A percentile compares a stretch with the other conserved stretches of the same genome.
These are phyloP conservation scores for Acrocephalus scirpaceus DNA, from an alignment of 2,797 vertebrate species.

Conservation along the genomic window DNA sequence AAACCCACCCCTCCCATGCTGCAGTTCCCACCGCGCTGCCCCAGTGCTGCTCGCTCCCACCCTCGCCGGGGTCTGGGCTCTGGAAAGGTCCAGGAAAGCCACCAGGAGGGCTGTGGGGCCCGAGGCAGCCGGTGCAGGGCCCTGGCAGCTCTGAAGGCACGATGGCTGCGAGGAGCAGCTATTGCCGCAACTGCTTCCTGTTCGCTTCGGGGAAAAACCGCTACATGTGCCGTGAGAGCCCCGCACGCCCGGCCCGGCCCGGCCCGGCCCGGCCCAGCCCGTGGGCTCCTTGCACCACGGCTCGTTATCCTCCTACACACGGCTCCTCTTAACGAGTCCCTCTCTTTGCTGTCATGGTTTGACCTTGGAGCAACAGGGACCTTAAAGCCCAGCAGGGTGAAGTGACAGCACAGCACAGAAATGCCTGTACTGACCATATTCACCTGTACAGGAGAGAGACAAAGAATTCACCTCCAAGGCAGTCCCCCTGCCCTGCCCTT, in stretches of 20 bases:
- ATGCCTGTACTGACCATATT: fast-evolving
- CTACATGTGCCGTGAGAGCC: not conserved
- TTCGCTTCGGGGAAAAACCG: constrained; percentile 41
- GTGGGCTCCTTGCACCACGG: fast-evolving
- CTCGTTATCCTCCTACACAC: fast-evolving
- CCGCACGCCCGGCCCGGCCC: not conserved
- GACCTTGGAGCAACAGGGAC: too few relatives aligned
- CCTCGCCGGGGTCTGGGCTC: fast-evolving
- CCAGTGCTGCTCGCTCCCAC: fast-evolving
- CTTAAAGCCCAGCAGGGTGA: not conserved
- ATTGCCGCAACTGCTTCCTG: constrained; percentile 15
- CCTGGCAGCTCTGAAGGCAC: fast-evolving
- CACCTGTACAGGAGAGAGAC: fast-evolving
- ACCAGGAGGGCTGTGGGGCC: fast-evolving
- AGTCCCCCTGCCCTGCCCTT: not conserved
- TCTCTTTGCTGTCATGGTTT: fast-evolving
- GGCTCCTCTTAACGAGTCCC: fast-evolving
- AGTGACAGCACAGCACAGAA: fast-evolving
- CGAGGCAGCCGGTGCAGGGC: fast-evolving
- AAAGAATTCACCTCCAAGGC: not conserved
- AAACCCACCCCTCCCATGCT: not conserved
- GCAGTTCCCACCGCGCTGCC: fast-evolving
- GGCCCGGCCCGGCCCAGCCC: not conserved
- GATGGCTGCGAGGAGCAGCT: not conserved
- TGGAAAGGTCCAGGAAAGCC: not conserved